phyloP scores from a whole-genome alignment of 2,113 vertebrate species.

The Entomyzon cyanotis region DNA sequence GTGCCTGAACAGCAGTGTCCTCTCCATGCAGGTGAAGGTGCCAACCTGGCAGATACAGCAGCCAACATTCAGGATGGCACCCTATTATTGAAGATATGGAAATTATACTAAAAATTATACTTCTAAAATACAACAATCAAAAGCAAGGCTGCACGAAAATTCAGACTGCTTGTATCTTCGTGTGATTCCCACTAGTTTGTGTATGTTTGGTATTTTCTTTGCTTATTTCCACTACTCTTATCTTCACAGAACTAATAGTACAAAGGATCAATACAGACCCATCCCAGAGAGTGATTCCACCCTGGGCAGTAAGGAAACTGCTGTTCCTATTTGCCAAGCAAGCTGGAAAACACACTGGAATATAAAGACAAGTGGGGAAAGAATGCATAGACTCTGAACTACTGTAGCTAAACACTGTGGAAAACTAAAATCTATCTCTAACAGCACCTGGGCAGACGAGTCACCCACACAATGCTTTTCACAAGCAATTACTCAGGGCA shows the following conservation, averaged over 20 bases:
- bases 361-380: neutral
- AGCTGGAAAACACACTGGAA: neutral
- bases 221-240: neutral
- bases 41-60: neutral
- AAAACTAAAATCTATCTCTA: neutral
- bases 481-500: constrained; percentile 38
- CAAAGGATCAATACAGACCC: neutral
- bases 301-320: neutral
- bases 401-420: neutral
- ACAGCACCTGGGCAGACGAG: neutral
- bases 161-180: neutral
- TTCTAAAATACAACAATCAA: neutral
- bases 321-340: neutral
- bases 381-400: neutral
- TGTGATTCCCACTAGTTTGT: neutral
- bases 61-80: neutral
- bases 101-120: neutral
- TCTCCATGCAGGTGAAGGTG: neutral
- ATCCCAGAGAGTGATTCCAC: neutral
- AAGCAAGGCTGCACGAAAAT: neutral
- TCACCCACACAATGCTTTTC: constrained; percentile 37
- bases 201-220: neutral
- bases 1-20: neutral
- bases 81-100: neutral
- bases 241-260: neutral